Conservation (phyloP, 2,113 vertebrate genomes). For the Hassar affinis region DNA sequence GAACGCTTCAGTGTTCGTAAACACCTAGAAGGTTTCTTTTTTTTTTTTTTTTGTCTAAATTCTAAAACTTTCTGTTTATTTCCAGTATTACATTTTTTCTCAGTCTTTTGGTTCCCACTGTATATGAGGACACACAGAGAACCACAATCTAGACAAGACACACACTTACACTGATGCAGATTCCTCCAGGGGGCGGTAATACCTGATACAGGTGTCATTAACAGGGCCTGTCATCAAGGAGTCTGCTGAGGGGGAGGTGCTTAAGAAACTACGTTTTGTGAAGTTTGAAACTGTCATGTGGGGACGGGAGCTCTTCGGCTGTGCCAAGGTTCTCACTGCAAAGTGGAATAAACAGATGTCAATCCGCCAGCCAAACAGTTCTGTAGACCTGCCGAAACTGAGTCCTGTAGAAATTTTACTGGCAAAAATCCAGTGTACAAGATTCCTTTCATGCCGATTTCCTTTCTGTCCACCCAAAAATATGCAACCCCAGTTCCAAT, state of each 20-base stretch:
- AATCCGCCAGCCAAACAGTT: slow-evolving; percentile 1
- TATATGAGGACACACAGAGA: background rate
- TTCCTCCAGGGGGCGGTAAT: slow-evolving; percentile 71
- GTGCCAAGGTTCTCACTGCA: slow-evolving; percentile 79
- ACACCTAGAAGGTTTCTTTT: too few relatives aligned
- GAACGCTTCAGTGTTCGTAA: too few relatives aligned
- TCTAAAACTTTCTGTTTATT: background rate
- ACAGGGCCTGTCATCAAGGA: slow-evolving; percentile 53
- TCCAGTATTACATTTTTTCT: background rate
- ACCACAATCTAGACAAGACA: background rate
- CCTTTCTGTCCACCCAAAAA: background rate
- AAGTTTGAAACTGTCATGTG: slow-evolving; percentile 82
- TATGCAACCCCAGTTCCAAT: too few relatives aligned
- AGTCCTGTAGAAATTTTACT: background rate
- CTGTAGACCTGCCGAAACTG: too few relatives aligned
- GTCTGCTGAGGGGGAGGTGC: slow-evolving; percentile 72
- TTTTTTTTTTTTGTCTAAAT: too few relatives aligned
- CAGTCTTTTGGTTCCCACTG: background rate
- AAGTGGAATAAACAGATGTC: background rate
- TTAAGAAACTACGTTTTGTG: slow-evolving; percentile 85
- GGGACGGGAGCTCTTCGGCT: slow-evolving; percentile 79
- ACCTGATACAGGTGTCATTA: slow-evolving; percentile 71
- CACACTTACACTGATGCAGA: slow-evolving; percentile 71
- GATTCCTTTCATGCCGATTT: background rate
- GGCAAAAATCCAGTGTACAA: background rate